phyloP scores from a whole-genome alignment of 2,797 vertebrate species.

The Parambassis ranga region DNA sequence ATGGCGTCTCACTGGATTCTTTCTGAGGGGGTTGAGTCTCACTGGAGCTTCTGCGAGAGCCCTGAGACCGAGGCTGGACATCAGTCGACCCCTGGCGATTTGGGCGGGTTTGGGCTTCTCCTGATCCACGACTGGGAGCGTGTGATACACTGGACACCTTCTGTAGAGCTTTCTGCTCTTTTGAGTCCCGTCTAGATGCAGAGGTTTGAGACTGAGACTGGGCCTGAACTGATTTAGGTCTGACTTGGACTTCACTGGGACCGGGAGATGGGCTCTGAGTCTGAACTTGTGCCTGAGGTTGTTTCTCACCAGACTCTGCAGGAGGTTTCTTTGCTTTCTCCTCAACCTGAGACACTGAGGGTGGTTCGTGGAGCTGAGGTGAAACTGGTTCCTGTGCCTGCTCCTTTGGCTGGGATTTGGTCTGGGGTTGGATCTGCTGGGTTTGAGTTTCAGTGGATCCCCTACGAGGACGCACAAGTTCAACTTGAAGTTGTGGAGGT shows the following conservation, averaged over 20 bases:
- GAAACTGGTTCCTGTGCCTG: conserved; percentile 10
- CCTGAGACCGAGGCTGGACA: conserved; percentile 50
- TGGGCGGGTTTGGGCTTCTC: conserved; percentile 42
- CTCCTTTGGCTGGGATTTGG: conserved; percentile 28
- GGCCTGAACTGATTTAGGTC: conserved; percentile 58
- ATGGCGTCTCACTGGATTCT: conserved; percentile 49
- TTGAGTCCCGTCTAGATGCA: conserved; percentile 43
- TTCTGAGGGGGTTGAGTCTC: conserved; percentile 51
- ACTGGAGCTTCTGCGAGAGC: conserved; percentile 54
- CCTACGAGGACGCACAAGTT: conserved; percentile 47
- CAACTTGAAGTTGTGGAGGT: conserved; percentile 52
- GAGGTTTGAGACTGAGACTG: conserved; percentile 37
- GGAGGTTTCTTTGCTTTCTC: conserved; percentile 24
- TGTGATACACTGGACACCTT: conserved; percentile 46
- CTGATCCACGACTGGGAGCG: conserved; percentile 27
- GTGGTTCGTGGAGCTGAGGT: conserved; percentile 6
- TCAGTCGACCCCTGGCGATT: conserved; percentile 55
- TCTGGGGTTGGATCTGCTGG: conserved; percentile 27
- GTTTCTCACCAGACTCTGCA: conserved; percentile 28
- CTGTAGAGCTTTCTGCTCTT: conserved; percentile 60
- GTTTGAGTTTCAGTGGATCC: conserved; percentile 59
- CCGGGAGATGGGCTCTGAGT: conserved; percentile 15
- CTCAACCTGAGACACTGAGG: conserved; percentile 33
- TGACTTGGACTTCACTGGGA: conserved; percentile 36
- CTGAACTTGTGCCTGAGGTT: conserved; percentile 32